These are phyloP conservation scores for Argyrosomus japonicus DNA, from an alignment of 2,113 vertebrate genomes.

Conservation along the genomic window DNA sequence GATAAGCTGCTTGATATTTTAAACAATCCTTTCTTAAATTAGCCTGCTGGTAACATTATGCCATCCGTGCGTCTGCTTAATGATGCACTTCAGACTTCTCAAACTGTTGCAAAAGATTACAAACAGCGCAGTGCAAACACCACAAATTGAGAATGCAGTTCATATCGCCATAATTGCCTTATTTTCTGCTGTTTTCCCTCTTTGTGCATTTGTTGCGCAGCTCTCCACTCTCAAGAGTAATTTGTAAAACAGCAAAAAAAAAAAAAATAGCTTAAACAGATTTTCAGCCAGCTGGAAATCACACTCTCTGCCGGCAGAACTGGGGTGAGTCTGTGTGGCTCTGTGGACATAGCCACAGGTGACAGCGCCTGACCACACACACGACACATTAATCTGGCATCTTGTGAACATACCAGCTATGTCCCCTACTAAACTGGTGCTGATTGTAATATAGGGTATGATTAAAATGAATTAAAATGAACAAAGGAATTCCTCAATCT, in stretches of 20 bases:
- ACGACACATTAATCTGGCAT: background rate
- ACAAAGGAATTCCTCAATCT: constrained; percentile 61
- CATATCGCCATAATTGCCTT: constrained; percentile 29
- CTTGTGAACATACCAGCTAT: background rate
- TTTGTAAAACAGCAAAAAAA: constrained; percentile 9
- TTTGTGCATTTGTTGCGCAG: constrained; percentile 11
- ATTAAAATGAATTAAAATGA: constrained; percentile 41
- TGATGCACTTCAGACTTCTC: constrained; percentile 55
- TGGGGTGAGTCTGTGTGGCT: constrained; percentile 14
- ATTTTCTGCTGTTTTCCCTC: constrained; percentile 26
- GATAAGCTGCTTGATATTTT: constrained; percentile 36
- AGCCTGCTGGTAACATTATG: constrained; percentile 30
- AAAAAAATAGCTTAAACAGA: constrained; percentile 33
- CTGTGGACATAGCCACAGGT: constrained; percentile 20
- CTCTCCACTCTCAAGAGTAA: background rate
- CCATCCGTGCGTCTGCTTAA: constrained; percentile 53
- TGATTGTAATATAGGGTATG: background rate
- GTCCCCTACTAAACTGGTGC: background rate
- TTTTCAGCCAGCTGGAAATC: constrained; percentile 54
- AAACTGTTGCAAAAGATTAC: constrained; percentile 49
- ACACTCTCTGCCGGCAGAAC: constrained; percentile 20
- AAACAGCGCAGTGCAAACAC: constrained; percentile 21
- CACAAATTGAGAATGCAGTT: background rate
- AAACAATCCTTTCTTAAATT: constrained; percentile 7
- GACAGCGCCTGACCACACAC: background rate